A percentile compares a stretch with the other conserved stretches of the same genome.
These are phyloP conservation scores for Cristatella mucedo DNA, from an alignment of 2,888 invertebrate genomes.

Conservation along the genomic window DNA sequence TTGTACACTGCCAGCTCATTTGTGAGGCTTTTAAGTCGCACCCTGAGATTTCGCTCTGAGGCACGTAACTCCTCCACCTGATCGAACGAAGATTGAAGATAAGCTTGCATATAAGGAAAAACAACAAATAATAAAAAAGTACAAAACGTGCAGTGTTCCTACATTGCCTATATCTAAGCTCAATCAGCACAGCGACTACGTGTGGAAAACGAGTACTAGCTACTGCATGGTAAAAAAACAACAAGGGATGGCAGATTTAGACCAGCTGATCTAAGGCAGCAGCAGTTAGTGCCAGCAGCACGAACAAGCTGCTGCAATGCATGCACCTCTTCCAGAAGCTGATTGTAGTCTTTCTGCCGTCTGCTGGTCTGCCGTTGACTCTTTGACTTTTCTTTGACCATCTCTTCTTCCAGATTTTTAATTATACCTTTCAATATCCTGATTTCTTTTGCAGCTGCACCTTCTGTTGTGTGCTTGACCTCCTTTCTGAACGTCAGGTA, in stretches of 20 bases:
- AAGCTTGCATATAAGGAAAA: too few relatives aligned
- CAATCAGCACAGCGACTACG: too few relatives aligned
- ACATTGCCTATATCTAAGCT: too few relatives aligned
- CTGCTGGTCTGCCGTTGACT: slow-evolving; percentile 26
- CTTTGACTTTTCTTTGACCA: slow-evolving; percentile 30
- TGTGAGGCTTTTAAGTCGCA: slow-evolving; percentile 31
- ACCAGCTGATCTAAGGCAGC: too few relatives aligned
- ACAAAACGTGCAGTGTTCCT: too few relatives aligned
- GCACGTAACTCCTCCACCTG: slow-evolving; percentile 33
- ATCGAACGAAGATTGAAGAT: not conserved
- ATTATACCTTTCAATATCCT: slow-evolving; percentile 27
- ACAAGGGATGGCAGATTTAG: too few relatives aligned
- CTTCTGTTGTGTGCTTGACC: slow-evolving; percentile 20
- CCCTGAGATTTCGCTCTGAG: slow-evolving; percentile 31
- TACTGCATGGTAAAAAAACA: not conserved
- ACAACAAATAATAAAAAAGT: too few relatives aligned
- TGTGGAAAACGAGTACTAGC: too few relatives aligned
- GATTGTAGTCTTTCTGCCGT: slow-evolving; percentile 26
- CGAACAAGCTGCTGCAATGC: too few relatives aligned
- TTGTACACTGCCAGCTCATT: slow-evolving; percentile 34
- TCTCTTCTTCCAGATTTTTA: slow-evolving; percentile 29
- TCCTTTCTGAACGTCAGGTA: slow-evolving; percentile 24
- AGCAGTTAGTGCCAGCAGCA: too few relatives aligned
- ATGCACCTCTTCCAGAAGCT: slow-evolving; percentile 28
- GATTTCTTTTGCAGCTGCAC: slow-evolving; percentile 25